Conservation (phyloP, 2,113 vertebrate species). For the Cololabis saira region DNA sequence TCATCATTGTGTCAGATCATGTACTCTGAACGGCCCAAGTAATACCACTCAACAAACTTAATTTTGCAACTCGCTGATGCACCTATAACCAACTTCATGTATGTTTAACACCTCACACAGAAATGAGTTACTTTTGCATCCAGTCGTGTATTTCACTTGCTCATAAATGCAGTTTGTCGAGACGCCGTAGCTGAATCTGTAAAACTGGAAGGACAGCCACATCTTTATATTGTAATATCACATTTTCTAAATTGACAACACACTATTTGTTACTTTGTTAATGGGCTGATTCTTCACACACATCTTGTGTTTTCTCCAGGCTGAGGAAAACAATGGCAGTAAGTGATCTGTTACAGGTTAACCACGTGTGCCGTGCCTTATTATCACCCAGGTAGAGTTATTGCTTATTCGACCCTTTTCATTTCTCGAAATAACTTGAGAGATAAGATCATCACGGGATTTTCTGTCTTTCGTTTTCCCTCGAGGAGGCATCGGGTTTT, state of each 20-base stretch:
- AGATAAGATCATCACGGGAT: conserved; percentile 36
- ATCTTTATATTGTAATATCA: conserved; percentile 22
- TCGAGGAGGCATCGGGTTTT: conserved; percentile 22
- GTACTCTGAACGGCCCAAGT: conserved; percentile 20
- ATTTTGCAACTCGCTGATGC: conserved; percentile 4
- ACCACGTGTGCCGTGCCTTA: conserved; percentile 16
- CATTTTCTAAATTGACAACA: conserved; percentile 32
- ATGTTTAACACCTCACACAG: too few species aligned
- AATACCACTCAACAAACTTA: conserved; percentile 6
- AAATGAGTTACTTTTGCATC: too few species aligned
- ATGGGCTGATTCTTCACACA: conserved; percentile 13
- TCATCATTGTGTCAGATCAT: conserved; percentile 52
- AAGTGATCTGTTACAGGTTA: conserved; percentile 36
- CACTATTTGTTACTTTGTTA: conserved; percentile 35
- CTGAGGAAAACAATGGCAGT: conserved; percentile 24
- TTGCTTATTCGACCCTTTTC: conserved; percentile 32
- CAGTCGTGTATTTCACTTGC: too few species aligned
- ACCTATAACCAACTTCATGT: background rate
- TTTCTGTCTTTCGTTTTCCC: background rate
- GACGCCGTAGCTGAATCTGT: conserved; percentile 1
- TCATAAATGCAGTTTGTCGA: background rate
- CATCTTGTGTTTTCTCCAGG: conserved; percentile 22
- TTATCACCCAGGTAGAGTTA: conserved; percentile 45
- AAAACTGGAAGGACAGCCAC: background rate
- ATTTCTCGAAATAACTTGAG: conserved; percentile 28